Base-by-base conservation (phyloP, 1,140 invertebrate genomes). In the Neodiprion fabricii region DNA sequence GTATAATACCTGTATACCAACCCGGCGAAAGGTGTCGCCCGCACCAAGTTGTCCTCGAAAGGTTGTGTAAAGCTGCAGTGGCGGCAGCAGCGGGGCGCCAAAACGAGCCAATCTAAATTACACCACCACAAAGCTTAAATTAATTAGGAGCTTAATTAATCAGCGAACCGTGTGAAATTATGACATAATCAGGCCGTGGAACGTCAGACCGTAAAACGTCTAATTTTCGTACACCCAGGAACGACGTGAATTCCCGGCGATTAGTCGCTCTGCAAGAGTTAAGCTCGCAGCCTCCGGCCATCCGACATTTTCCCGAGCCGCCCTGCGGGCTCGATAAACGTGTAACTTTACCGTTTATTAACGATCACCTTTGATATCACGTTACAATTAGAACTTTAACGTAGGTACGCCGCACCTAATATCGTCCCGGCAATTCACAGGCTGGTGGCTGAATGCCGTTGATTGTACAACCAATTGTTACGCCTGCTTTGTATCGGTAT, bases 61-160 rank as follows among this genome's bases (percentile, higher is more conserved):
- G 8, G 11, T 61, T 61, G 53, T 61, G 53, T 9, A 9, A 61
- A 4, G 11, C n/a, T 61, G 4, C 17, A 21, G 17, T 21, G 17
- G 17, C 17, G 17, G 17, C 17, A 0, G 17, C 17, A 21, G 53
- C 53, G 53, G 5, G 28, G 28, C 53, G 53, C n/a, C n/a, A 61
- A 61, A 40, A 2, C 28, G 53, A 61, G 53, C 53, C 53, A 61
- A 61, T 61, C 53, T 17, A 61, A 17, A 61, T 61, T 61, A 61
- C 53, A 61, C 53, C 11, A 61, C 53, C 53, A 61, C 53, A 61
- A 61, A 61, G 53, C 53, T 12, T 61, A 61, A 61, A 61, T 61
- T 61, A 61, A 61, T 61, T 17, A 61, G 11, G 53, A 61, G 53
- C 53, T 61, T 61, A 61, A 61, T 61, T 61, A 61, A 61, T 61